Evolutionary conservation across 2,797 vertebrate species (phyloP), one percentile per base, ranked within the genome.

Genomic region (Esox lucius): DNA sequence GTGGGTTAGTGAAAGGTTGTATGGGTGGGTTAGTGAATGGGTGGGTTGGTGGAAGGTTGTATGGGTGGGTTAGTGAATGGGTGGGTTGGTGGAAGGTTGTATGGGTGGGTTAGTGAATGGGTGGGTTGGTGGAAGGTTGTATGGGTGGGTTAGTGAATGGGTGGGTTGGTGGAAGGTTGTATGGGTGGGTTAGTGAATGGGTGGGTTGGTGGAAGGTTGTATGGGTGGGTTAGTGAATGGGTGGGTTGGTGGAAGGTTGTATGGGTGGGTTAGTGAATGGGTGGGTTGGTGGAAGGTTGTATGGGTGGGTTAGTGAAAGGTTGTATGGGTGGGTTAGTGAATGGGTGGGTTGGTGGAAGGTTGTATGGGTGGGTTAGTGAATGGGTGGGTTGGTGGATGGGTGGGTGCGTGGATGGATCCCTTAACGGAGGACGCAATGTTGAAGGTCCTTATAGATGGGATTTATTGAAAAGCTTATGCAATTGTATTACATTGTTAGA

Each of bases 141-240:
- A 81, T 75, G 62, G 72, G 81, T 75, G 65, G 11, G 53, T 78
- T 66, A 82, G 51, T 2, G 68, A 24, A 51, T 12, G 42, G 68
- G 7, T 67, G 28, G 6, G 42, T 46, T 7, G 42, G 42, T 46
- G 42, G 42, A 8, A 4, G 62, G 62, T 5, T 39, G 24, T 16
- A 24, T 75, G n/a, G 11, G 46, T 16, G 72, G 70, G 67, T 26
- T 31, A 74, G 78, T 80, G 73, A 19, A 35, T 74, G 64, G 80
- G 26, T 65, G 70, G 65, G 22, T 33, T 2, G 46, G 75, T 73
- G 67, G 67, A 70, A 82, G 61, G 78, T 68, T 74, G 49, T 35
- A 80, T 75, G 62, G 70, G 81, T 75, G 65, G 11, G 53, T 78
- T 65, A 82, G 48, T 2, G 71, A 39, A 46, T 3, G 22, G 68